These are phyloP conservation scores for Hybognathus amarus DNA, from an alignment of 2,797 vertebrate genomes.

Conservation along the genomic window DNA sequence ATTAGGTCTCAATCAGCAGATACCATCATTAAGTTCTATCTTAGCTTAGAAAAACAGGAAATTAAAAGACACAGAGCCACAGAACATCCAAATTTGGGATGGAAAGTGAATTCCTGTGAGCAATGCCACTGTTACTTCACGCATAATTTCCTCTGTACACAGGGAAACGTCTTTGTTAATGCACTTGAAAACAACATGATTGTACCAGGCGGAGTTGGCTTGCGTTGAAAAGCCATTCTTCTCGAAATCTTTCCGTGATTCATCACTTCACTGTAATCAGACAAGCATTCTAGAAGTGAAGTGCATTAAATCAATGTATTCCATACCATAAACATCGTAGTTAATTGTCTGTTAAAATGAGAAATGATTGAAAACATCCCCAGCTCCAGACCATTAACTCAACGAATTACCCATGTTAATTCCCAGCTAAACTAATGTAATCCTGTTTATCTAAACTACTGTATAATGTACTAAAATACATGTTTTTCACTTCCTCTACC, in stretches of 20 bases:
- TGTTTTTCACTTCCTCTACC: constrained; percentile 1
- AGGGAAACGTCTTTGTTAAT: constrained; percentile 50
- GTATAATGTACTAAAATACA: constrained; percentile 52
- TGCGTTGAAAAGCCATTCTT: constrained; percentile 18
- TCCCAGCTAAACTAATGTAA: background rate
- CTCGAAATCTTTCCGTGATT: constrained; percentile 9
- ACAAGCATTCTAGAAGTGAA: constrained; percentile 42
- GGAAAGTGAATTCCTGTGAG: background rate
- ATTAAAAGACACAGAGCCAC: background rate
- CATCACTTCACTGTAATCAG: constrained; percentile 38
- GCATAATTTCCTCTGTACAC: constrained; percentile 46
- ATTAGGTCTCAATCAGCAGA: constrained; percentile 11
- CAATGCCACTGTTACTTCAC: constrained; percentile 33
- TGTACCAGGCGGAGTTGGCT: constrained; percentile 33
- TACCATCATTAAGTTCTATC: background rate
- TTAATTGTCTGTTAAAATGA: constrained; percentile 25
- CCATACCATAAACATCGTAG: constrained; percentile 3
- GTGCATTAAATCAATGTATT: constrained; percentile 24
- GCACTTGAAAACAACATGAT: constrained; percentile 51
- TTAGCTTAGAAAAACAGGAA: constrained; percentile 22
- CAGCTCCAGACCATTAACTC: background rate
- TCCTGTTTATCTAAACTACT: constrained; percentile 54
- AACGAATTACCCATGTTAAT: background rate
- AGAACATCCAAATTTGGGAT: constrained; percentile 4
- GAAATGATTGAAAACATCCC: constrained; percentile 13